Conservation (phyloP, 1,140 invertebrate species). For the Caligus rogercresseyi region DNA sequence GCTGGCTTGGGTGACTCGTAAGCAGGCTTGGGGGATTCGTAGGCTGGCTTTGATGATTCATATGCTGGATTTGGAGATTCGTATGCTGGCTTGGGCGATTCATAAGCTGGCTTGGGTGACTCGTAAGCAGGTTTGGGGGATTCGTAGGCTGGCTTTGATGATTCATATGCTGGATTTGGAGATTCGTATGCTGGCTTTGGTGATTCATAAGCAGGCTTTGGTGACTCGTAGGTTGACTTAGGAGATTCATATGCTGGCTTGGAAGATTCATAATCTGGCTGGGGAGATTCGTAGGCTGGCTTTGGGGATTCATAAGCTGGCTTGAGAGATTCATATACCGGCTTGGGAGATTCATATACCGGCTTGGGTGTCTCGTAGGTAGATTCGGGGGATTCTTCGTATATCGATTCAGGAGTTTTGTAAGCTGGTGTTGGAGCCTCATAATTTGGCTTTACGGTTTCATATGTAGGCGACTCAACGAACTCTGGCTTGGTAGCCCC, state of each 20-base stretch:
- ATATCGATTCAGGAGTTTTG: too few species aligned
- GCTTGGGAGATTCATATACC: neutral
- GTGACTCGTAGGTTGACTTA: neutral
- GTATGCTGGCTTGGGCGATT: neutral
- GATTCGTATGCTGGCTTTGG: neutral
- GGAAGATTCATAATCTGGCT: neutral
- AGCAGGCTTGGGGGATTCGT: neutral
- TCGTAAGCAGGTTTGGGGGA: neutral
- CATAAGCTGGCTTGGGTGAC: neutral
- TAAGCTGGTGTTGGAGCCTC: too few species aligned
- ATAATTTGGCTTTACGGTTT: too few species aligned
- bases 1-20: neutral
- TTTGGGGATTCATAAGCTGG: neutral
- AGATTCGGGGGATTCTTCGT: neutral
- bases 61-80: neutral
- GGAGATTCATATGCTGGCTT: neutral
- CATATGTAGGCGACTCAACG: too few species aligned
- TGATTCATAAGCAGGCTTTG: neutral
- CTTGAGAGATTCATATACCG: neutral
- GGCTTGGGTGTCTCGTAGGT: neutral
- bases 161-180: neutral
- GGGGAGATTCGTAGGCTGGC: neutral
- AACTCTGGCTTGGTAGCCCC: too few species aligned
- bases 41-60: neutral
- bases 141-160: neutral